Conservation (phyloP, 2,113 vertebrate genomes). For the cat (Felis catus) region F.catus_Fca126_mat1.0 CM031413.1:95128501-95129000, state of each 20-base stretch:
- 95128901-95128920: constrained; percentile 46
- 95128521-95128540: neutral
- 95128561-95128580: neutral
- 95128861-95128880: constrained; percentile 22
- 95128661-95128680: neutral
- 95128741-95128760: neutral
- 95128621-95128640: constrained; percentile 24
- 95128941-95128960: constrained; percentile 32
- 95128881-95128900: constrained; percentile 57
- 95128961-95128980: constrained; percentile 51
- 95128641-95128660: constrained; percentile 12
- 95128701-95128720: neutral
- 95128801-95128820: neutral
- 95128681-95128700: neutral
- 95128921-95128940: constrained; percentile 34
- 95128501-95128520: neutral
- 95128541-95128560: neutral
- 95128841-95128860: neutral
- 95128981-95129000: constrained; percentile 63
- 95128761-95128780: neutral
- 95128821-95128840: neutral
- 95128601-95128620: neutral
- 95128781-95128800: neutral
- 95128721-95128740: neutral
- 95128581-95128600: neutral